A percentile compares a stretch with the other conserved stretches of the same genome.
Evolutionary conservation across 2,797 vertebrate species (phyloP).

Genomic region (Enteromius mattozi): DNA sequence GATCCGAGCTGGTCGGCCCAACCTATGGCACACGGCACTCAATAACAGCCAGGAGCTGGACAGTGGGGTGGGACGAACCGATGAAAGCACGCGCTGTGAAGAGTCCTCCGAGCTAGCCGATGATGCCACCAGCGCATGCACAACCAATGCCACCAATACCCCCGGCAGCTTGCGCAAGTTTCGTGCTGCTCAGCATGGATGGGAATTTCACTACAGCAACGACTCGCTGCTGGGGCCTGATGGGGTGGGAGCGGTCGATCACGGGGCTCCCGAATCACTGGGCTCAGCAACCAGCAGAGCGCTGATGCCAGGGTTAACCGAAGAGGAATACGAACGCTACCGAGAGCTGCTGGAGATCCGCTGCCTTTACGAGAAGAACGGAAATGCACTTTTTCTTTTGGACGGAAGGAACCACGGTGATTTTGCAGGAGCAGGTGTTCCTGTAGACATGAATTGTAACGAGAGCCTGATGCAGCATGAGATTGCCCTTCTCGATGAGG

Average conservation of each 20-base stretch:
- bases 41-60: constrained; percentile 84
- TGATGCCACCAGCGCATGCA: constrained; percentile 79
- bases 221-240: constrained; percentile 75
- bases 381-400: constrained; percentile 66
- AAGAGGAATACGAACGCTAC: constrained; percentile 83
- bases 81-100: constrained; percentile 85
- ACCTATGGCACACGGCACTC: constrained; percentile 68
- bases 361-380: constrained; percentile 81
- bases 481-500: constrained; percentile 85
- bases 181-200: constrained; percentile 66
- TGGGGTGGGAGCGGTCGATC: constrained; percentile 60
- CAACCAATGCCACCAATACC: constrained; percentile 78
- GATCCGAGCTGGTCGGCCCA: constrained; percentile 56
- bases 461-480: constrained; percentile 75
- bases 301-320: constrained; percentile 82
- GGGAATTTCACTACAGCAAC: constrained; percentile 81
- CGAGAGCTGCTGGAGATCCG: constrained; percentile 83
- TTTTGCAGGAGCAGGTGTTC: not conserved
- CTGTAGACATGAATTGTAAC: constrained; percentile 74
- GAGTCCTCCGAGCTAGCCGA: constrained; percentile 84
- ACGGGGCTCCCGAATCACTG: constrained; percentile 4
- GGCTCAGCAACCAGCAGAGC: constrained; percentile 43
- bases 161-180: constrained; percentile 80
- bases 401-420: constrained; percentile 21
- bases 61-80: constrained; percentile 85